A percentile compares a stretch with the other conserved stretches of the same genome.
phyloP scores from a whole-genome alignment of 2,888 invertebrate genomes.

The Deroplatys truncata region DNA sequence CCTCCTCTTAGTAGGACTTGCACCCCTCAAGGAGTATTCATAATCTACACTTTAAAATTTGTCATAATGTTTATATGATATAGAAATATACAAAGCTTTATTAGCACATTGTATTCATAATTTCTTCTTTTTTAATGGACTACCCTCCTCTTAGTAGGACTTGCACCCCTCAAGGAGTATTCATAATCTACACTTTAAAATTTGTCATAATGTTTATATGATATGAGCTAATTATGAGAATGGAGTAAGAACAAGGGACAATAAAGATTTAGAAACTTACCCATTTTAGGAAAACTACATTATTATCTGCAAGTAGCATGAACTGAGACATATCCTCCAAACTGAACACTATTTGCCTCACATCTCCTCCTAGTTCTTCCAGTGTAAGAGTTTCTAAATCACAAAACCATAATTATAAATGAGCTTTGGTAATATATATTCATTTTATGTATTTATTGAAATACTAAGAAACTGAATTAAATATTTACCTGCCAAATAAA shows the following conservation, averaged over 20 bases:
- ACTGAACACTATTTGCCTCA: conserved; percentile 42
- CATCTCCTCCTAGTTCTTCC: conserved; percentile 16
- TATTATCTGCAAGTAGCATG: conserved; percentile 44
- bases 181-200: not conserved
- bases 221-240: not conserved
- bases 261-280: conserved; percentile 34
- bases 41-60: not conserved
- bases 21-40: too few species aligned
- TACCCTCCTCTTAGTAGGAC: too few species aligned
- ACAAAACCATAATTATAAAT: not conserved
- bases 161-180: too few species aligned
- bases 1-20: too few species aligned
- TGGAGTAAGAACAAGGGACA: not conserved
- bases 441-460: too few species aligned
- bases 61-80: not conserved
- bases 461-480: too few species aligned
- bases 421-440: too few species aligned
- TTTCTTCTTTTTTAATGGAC: too few species aligned
- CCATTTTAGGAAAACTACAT: conserved; percentile 44
- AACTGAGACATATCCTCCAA: conserved; percentile 43
- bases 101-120: too few species aligned
- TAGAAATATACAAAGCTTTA: not conserved
- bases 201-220: not conserved
- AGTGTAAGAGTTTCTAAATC: not conserved
- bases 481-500: too few species aligned